Evolutionary conservation across 2,113 vertebrate species (phyloP).

Genomic region (Elgaria multicarinata): DNA sequence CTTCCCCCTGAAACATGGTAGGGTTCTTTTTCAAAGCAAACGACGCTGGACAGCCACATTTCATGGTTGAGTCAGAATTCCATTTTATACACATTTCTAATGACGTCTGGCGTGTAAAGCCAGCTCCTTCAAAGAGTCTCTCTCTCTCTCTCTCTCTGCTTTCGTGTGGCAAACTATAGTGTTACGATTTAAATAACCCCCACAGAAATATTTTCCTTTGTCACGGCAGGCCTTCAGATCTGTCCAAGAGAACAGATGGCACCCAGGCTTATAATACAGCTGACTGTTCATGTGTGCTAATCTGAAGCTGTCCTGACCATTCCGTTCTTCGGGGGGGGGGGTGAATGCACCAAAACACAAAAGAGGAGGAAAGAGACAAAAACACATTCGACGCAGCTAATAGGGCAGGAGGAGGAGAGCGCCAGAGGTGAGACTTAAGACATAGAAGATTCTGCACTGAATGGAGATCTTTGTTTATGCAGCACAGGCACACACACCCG

Average conservation of each 20-base stretch:
- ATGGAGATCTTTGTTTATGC: slow-evolving; percentile 36
- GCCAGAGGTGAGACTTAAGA: slow-evolving; percentile 24
- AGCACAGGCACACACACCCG: background rate
- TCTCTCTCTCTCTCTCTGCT: background rate
- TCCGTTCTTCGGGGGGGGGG: too few relatives aligned
- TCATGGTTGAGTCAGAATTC: background rate
- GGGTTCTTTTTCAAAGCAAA: background rate
- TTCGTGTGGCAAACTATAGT: background rate
- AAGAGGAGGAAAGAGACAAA: slow-evolving; percentile 8
- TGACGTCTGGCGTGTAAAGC: background rate
- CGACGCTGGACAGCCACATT: background rate
- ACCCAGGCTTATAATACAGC: background rate
- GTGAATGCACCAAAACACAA: background rate
- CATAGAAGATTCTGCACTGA: slow-evolving; percentile 44
- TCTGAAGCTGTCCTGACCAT: background rate
- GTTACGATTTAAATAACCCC: slow-evolving; percentile 20
- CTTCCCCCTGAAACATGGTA: accelerated
- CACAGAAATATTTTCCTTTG: slow-evolving; percentile 4
- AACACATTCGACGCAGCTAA: background rate
- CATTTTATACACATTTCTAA: background rate
- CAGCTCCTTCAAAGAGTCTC: background rate
- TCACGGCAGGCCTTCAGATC: background rate
- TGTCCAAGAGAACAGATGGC: slow-evolving; percentile 10
- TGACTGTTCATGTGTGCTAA: background rate
- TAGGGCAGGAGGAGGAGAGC: background rate